Evolutionary conservation across 2,888 invertebrate genomes (phyloP).

Genomic region (Leucania comma): DNA sequence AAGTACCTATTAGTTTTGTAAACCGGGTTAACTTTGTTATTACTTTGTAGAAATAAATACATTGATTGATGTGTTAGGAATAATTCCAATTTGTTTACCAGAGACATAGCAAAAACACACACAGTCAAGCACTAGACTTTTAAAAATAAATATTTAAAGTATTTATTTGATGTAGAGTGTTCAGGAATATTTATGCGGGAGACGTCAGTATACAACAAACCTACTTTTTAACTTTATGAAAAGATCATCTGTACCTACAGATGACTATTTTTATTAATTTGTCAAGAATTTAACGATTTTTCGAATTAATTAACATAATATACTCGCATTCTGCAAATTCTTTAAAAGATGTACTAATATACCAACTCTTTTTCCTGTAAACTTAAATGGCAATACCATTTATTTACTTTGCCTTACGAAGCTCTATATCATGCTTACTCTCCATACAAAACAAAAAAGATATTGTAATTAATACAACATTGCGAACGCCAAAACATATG

Average conservation of each 20-base stretch:
- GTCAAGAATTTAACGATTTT: neutral
- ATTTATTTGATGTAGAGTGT: too few species aligned
- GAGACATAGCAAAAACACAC: too few species aligned
- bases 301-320: conserved; percentile 4
- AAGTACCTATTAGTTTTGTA: too few species aligned
- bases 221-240: neutral
- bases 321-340: conserved; percentile 7
- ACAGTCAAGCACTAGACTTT: too few species aligned
- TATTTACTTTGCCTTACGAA: conserved; percentile 15
- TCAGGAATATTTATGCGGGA: too few species aligned
- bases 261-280: neutral
- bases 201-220: neutral
- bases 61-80: too few species aligned
- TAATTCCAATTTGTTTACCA: too few species aligned
- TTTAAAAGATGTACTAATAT: neutral
- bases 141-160: too few species aligned
- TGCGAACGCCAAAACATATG: conserved; percentile 53
- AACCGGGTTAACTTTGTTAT: too few species aligned
- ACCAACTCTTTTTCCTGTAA: neutral
- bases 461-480: conserved; percentile 53
- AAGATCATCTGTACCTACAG: too few species aligned
- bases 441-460: conserved; percentile 45
- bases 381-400: conserved; percentile 15
- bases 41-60: too few species aligned
- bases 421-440: conserved; percentile 33